Evolutionary conservation across 2,113 vertebrate genomes (phyloP), one percentile per base, ranked within the genome.

Genomic region (Phocoena sinus): DNA sequence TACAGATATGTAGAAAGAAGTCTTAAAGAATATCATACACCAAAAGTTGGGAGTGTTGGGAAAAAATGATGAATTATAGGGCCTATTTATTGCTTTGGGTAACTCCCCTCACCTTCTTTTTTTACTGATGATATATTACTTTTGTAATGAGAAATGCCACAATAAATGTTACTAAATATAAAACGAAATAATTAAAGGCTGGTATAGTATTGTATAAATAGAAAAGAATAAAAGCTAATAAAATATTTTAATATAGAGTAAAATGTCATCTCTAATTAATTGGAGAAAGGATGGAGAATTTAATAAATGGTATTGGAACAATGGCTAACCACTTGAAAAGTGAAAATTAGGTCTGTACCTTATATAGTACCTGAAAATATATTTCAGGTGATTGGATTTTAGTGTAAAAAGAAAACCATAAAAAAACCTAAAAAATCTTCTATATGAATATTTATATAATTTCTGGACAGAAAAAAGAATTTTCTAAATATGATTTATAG

Each of bases 221-320:
- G 58, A 89, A 91, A 89, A 67, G 14, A 92, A 68, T 56, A 73
- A 88, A 83, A 12, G 44, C 12, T 38, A 93, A 87, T 76, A 79
- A 83, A 82, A 76, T 56, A 82, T 86, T 68, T 85, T 67, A 93
- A 83, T 21, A 53, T 26, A 53, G 76, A 93, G 36, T 76, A 92
- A 95, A 96, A 94, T 80, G 38, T 47, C 47, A 87, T 76, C 47
- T 93, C 41, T 86, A 90, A 92, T 85, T 85, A 86, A 89, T 56
- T 14, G 6, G 18, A 60, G 47, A 79, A 96, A 97, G 8, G 36
- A 90, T 62, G 9, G 20, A 89, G 50, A 89, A 88, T 88, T 71
- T 77, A 81, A 73, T 89, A 90, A 47, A 44, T 68, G 62, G 28
- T 71, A 89, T 25, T 81, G n/a, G 31, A 91, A 79, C 71, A 81